Conservation (phyloP, 2,888 invertebrate genomes). For the Rapana venosa region DNA sequence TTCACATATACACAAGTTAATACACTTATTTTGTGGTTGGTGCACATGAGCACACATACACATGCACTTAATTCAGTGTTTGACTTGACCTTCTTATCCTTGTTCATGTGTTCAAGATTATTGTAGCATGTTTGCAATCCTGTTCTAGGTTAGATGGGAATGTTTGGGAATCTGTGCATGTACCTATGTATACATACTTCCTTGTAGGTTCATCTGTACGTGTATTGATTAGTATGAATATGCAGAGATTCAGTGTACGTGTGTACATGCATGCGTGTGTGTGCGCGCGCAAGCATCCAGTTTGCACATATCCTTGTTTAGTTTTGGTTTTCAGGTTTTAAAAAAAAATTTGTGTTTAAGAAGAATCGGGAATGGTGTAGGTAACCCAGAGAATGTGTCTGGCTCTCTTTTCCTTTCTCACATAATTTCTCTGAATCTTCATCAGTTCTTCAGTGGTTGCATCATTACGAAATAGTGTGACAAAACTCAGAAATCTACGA, state of each 20-base stretch:
- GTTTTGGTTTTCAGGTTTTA: background rate
- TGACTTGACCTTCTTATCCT: no score
- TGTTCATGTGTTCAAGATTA: no score
- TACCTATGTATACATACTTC: background rate
- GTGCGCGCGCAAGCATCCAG: background rate
- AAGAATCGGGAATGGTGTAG: no score
- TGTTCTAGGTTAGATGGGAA: no score
- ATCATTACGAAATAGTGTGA: no score
- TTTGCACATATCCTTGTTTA: no score
- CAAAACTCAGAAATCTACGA: no score
- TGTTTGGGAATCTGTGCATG: background rate
- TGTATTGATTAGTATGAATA: background rate
- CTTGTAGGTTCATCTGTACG: background rate
- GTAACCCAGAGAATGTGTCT: background rate
- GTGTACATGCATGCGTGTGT: background rate
- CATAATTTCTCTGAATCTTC: no score
- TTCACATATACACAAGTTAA: background rate
- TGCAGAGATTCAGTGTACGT: no score
- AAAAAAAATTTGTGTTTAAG: no score
- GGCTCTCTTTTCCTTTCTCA: background rate
- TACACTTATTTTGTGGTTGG: background rate
- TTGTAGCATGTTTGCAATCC: no score
- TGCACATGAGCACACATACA: background rate
- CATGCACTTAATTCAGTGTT: background rate
- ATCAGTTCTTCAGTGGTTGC: no score